Evolutionary conservation across 1,140 invertebrate genomes (phyloP), one percentile per base, ranked within the genome.

Genomic region (Probaryconus sp.): DNA sequence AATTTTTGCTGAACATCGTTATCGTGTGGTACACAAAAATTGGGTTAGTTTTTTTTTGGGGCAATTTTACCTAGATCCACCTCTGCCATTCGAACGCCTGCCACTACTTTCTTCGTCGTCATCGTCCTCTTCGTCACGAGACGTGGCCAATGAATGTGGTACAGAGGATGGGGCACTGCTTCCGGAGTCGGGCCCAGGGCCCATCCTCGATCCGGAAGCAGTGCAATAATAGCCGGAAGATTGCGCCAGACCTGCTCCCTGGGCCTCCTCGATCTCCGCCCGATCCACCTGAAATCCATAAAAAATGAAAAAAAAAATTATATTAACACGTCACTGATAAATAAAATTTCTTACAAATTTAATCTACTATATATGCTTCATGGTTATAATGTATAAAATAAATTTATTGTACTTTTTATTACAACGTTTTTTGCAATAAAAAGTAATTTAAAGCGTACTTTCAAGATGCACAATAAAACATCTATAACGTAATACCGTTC

Each of bases 91-190:
- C n/a, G 84, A 83, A 17, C 83, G 82, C 48, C 79, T 81, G 30
- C 82, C 78, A 53, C 81, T 86, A 79, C 82, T 86, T 51, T 88
- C 85, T 16, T 87, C 85, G 13, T 87, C 85, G 43, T 88, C 86
- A 42, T 88, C 83, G 63, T 87, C 85, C 33, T 87, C 85, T 21
- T 87, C 85, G 43, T 87, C 87, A 16, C 85, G 83, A 21, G 87
- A 87, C 20, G 86, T 88, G 18, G 82, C 85, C 77, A 87, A 56
- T 10, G 87, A 87, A 38, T 87, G 86, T 43, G 81, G 84, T 50
- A 79, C 83, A 47, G 87, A 87, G 47, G 86, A 86, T 48, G 81
- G 86, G 31, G 85, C 86, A 64, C 86, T 87, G 78, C 83, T 87
- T 63, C 84, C 87, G 30, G 86, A 88, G 71, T 88, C 85, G 70